Evolutionary conservation across 2,888 invertebrate genomes (phyloP).

Genomic region (Argyresthia goedartella): DNA sequence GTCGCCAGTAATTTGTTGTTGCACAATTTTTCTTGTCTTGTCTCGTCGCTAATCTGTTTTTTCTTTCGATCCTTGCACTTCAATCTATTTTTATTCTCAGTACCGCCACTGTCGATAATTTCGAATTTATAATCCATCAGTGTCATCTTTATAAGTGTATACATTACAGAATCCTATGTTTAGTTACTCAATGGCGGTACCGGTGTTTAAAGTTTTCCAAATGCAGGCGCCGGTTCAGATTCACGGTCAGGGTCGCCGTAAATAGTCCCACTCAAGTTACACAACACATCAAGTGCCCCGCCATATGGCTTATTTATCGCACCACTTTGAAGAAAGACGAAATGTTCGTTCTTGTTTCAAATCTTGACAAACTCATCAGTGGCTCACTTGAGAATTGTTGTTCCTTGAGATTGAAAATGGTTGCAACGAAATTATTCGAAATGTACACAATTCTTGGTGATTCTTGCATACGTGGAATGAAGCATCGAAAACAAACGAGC

Average conservation of each 20-base stretch:
- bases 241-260: slow-evolving; percentile 41
- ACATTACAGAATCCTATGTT: too few relatives aligned
- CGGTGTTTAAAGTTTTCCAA: too few relatives aligned
- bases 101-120: too few relatives aligned
- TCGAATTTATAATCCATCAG: too few relatives aligned
- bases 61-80: slow-evolving; percentile 19
- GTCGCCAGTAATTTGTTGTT: slow-evolving; percentile 11
- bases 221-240: slow-evolving; percentile 2
- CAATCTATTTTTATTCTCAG: slow-evolving; percentile 12
- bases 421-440: not conserved
- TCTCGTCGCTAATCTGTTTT: slow-evolving; percentile 19
- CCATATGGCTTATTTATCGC: slow-evolving; percentile 50
- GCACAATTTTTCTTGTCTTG: slow-evolving; percentile 21
- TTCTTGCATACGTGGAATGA: not conserved
- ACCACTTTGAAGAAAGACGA: slow-evolving; percentile 36
- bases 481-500: slow-evolving; percentile 6
- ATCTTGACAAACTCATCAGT: not conserved
- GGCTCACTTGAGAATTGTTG: not conserved
- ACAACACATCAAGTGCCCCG: slow-evolving; percentile 43
- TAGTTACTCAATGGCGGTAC: too few relatives aligned
- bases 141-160: too few relatives aligned
- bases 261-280: slow-evolving; percentile 12
- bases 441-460: not conserved
- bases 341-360: slow-evolving; percentile 19
- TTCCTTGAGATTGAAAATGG: not conserved